These are phyloP conservation scores for Oncorhynchus keta DNA, from an alignment of 2,113 vertebrate species.

Conservation along the genomic window DNA sequence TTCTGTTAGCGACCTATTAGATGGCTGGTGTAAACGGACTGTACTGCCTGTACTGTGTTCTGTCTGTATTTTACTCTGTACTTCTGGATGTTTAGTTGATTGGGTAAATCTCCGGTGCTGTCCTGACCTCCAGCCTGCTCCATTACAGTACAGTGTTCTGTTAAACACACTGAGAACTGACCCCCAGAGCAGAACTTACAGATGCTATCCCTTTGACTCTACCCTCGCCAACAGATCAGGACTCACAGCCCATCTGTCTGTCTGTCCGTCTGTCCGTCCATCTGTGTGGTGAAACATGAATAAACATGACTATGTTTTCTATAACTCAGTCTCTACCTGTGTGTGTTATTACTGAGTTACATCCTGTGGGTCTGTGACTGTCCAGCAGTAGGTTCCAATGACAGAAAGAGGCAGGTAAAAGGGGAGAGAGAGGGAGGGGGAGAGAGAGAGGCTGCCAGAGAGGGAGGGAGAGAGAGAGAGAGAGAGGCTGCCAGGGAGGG, in stretches of 20 bases:
- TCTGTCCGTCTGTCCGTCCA: constrained; percentile 11
- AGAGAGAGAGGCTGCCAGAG: background rate
- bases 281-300: constrained; percentile 51
- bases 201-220: background rate
- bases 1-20: constrained; percentile 6
- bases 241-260: constrained; percentile 7
- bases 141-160: background rate
- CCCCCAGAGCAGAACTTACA: background rate
- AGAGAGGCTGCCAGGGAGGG: background rate
- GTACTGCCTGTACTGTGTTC: background rate
- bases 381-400: too few species aligned
- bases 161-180: constrained; percentile 28
- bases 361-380: background rate
- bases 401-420: background rate
- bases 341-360: constrained; percentile 10
- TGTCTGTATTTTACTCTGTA: background rate
- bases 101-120: constrained; percentile 4
- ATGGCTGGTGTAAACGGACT: constrained; percentile 12
- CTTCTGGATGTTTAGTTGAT: background rate
- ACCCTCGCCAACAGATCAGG: background rate
- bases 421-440: background rate
- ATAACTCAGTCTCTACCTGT: constrained; percentile 3
- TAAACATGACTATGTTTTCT: constrained; percentile 56
- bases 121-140: constrained; percentile 1
- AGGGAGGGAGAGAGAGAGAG: background rate